These are phyloP conservation scores for Alviniconcha marisindica DNA, from an alignment of 1,140 invertebrate species.

Conservation along the genomic window DNA sequence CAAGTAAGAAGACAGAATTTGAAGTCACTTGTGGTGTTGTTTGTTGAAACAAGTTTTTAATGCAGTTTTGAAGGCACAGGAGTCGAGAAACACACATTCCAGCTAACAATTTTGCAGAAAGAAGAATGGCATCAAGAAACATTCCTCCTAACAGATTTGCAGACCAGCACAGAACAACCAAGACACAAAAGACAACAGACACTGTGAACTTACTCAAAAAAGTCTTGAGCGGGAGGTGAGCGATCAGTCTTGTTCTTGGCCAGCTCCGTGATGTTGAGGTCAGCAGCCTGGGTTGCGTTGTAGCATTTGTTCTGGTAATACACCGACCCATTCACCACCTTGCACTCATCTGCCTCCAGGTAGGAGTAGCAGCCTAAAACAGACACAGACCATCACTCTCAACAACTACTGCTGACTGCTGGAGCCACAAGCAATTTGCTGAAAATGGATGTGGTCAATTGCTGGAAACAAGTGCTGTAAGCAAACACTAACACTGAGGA, in stretches of 20 bases:
- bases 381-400: no score
- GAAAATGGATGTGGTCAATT: no score
- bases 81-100: no score
- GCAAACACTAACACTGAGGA: no score
- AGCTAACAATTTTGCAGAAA: no score
- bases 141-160: neutral
- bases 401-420: no score
- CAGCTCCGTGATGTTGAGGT: conserved; percentile 71
- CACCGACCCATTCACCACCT: conserved; percentile 79
- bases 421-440: no score
- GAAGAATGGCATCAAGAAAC: neutral
- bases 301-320: conserved; percentile 82
- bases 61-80: no score
- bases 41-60: no score
- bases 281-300: conserved; percentile 78
- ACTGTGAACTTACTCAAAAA: conserved; percentile 85
- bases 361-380: conserved; percentile 74
- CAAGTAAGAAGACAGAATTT: no score
- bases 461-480: no score
- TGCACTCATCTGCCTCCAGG: conserved; percentile 71
- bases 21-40: no score
- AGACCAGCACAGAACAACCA: neutral
- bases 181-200: neutral
- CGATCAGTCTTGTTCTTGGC: conserved; percentile 77
- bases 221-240: conserved; percentile 87